Percentiles rank a stretch among this genome's conserved stretches.
phyloP scores from a whole-genome alignment of 2,113 vertebrate genomes.

The Oreocharis arfaki region DNA sequence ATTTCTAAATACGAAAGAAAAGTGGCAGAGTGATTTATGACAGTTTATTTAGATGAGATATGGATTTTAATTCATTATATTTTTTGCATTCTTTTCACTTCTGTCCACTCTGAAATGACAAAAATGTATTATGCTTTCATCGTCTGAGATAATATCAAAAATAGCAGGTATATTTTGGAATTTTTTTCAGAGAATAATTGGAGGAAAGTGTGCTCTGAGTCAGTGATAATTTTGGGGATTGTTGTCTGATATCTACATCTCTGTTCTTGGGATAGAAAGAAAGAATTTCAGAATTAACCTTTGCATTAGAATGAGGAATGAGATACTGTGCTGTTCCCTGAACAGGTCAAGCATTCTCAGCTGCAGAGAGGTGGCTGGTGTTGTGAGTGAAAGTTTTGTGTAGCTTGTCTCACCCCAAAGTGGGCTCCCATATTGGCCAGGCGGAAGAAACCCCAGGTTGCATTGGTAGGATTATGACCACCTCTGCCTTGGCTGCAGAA shows the following conservation, averaged over 20 bases:
- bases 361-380: not conserved
- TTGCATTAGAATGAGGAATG: not conserved
- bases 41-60: not conserved
- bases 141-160: not conserved
- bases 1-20: not conserved
- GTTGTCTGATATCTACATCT: not conserved
- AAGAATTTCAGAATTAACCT: not conserved
- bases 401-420: not conserved
- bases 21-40: not conserved
- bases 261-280: not conserved
- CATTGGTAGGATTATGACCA: not conserved
- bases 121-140: not conserved
- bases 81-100: not conserved
- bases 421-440: fast-evolving
- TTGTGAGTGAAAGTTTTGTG: not conserved
- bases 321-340: not conserved
- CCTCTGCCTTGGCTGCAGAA: not conserved
- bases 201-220: not conserved
- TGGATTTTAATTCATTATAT: not conserved
- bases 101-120: not conserved
- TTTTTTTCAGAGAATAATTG: not conserved
- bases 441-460: not conserved
- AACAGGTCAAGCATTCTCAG: not conserved
- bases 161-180: not conserved
- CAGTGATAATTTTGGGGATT: not conserved